Evolutionary conservation across 2,113 vertebrate species (phyloP).

Genomic region (Zosterops pallidus): DNA sequence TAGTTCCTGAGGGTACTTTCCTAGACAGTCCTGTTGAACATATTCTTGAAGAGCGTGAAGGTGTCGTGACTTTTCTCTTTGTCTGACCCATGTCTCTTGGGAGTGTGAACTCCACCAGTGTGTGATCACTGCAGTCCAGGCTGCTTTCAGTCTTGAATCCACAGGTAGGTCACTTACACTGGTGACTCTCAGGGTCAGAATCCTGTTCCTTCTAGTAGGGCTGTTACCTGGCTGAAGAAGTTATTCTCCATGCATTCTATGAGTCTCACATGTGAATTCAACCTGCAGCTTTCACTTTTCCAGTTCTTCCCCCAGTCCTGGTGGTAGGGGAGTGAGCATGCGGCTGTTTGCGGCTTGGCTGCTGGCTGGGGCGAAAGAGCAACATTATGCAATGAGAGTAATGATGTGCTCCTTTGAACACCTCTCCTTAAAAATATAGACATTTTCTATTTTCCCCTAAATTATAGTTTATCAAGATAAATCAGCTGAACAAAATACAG

Average conservation of each 20-base stretch:
- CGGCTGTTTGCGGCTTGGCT: fast-evolving
- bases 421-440: not conserved
- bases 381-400: not conserved
- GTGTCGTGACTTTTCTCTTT: not conserved
- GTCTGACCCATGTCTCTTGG: not conserved
- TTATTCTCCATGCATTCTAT: no score
- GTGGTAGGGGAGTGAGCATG: not conserved
- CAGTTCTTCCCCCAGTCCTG: fast-evolving
- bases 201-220: not conserved
- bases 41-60: not conserved
- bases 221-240: not conserved
- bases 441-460: not conserved
- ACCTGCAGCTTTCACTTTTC: not conserved
- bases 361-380: not conserved
- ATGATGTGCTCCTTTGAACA: not conserved
- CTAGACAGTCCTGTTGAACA: not conserved
- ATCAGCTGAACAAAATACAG: not conserved
- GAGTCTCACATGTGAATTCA: not conserved
- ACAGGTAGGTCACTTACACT: not conserved
- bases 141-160: not conserved
- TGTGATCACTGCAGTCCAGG: not conserved
- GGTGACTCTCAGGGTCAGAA: not conserved
- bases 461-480: not conserved
- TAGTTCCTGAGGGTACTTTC: not conserved
- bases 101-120: not conserved